These are phyloP conservation scores for Diprion similis DNA, from an alignment of 1,140 invertebrate species.

Conservation along the genomic window DNA sequence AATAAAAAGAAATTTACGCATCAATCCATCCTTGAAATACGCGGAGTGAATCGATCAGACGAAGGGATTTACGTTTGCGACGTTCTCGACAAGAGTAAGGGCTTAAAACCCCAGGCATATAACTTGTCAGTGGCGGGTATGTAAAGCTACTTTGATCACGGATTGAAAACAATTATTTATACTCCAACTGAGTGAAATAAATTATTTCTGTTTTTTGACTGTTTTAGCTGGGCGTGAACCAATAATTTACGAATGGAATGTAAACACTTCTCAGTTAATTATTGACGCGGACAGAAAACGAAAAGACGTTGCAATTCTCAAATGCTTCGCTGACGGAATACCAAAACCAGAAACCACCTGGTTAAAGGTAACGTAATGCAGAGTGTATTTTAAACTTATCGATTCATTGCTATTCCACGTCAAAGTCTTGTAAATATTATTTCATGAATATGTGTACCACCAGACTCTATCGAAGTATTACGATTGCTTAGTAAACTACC, in stretches of 20 bases:
- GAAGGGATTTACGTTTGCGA: conserved; percentile 40
- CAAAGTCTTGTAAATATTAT: conserved; percentile 21
- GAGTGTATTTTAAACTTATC: too few relatives aligned
- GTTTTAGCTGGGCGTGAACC: conserved; percentile 42
- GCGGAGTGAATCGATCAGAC: conserved; percentile 37
- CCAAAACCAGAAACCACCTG: conserved; percentile 49
- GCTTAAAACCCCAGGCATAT: conserved; percentile 21
- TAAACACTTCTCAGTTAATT: conserved; percentile 35
- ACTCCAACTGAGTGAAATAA: neutral
- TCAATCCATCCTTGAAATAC: conserved; percentile 39
- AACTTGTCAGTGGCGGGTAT: conserved; percentile 40
- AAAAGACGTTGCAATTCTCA: conserved; percentile 36
- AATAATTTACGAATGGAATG: conserved; percentile 33
- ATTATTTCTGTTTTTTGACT: neutral
- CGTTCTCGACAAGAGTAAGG: conserved; percentile 30
- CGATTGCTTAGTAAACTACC: conserved; percentile 28
- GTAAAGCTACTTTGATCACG: conserved; percentile 20
- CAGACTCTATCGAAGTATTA: conserved; percentile 19
- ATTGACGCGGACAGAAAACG: conserved; percentile 33
- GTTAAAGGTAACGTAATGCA: conserved; percentile 48
- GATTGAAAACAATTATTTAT: conserved; percentile 2
- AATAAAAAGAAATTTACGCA: conserved; percentile 39
- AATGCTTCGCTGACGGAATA: conserved; percentile 46
- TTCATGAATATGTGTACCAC: neutral
- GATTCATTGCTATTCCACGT: conserved; percentile 13